phyloP scores from a whole-genome alignment of 2,888 invertebrate species.

The Coremacera marginata region DNA sequence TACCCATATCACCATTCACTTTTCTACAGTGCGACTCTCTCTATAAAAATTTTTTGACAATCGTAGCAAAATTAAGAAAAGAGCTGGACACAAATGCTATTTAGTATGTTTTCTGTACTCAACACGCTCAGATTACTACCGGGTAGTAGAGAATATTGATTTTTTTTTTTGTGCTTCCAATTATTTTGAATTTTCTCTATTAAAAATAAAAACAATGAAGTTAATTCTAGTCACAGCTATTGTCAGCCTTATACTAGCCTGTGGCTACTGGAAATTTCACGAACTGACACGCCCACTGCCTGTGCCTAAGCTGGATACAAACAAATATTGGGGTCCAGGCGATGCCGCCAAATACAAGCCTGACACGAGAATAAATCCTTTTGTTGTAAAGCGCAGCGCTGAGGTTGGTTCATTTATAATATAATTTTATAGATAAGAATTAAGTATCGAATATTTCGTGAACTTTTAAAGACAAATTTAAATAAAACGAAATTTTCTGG shows the following conservation, averaged over 20 bases:
- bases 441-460: no score
- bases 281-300: conserved; percentile 60
- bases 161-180: no score
- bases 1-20: no score
- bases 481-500: no score
- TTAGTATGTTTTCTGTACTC: no score
- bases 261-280: conserved; percentile 54
- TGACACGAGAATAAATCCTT: conserved; percentile 59
- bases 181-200: no score
- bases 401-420: conserved; percentile 44
- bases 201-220: background rate
- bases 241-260: conserved; percentile 37
- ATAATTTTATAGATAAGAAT: background rate
- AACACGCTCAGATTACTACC: no score
- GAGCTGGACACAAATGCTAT: no score
- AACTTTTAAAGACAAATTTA: no score
- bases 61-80: conserved; percentile 34
- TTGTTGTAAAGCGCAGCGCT: conserved; percentile 52
- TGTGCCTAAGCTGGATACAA: conserved; percentile 59
- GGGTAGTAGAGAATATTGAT: no score
- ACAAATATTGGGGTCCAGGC: conserved; percentile 67
- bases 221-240: conserved; percentile 18
- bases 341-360: conserved; percentile 58
- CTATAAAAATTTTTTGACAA: no score
- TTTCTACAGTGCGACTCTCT: no score